phyloP scores from a whole-genome alignment of 2,797 vertebrate species.

The Acanthis flammea region DNA sequence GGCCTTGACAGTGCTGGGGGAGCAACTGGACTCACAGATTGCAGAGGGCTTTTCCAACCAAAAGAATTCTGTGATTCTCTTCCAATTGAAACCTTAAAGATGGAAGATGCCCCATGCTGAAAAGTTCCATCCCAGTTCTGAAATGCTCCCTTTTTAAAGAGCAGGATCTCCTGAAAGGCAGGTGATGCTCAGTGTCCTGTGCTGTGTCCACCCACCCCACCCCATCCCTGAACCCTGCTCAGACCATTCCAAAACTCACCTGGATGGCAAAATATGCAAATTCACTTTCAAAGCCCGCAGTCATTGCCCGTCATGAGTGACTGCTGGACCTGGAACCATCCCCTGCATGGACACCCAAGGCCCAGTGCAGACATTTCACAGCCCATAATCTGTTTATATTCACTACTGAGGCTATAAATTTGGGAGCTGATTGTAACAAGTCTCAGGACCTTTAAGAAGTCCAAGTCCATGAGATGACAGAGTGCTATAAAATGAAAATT shows the following conservation, averaged over 20 bases:
- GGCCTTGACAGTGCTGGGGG: background rate
- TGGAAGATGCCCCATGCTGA: background rate
- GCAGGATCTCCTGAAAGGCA: background rate
- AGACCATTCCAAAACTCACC: background rate
- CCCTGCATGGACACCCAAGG: background rate
- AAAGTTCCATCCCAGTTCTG: background rate
- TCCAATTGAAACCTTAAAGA: background rate
- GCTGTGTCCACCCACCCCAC: background rate
- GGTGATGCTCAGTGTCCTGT: background rate
- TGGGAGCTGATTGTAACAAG: background rate
- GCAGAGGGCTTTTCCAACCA: background rate
- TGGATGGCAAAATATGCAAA: background rate
- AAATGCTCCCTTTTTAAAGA: background rate
- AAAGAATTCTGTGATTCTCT: background rate
- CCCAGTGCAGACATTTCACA: fast-evolving
- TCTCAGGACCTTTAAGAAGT: background rate
- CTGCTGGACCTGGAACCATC: background rate
- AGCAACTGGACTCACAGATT: background rate
- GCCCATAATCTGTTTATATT: background rate
- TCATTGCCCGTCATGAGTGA: background rate
- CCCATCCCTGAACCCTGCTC: background rate
- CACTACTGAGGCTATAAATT: background rate
- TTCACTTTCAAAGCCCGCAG: background rate
- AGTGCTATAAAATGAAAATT: background rate
- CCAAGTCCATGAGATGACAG: background rate